phyloP scores from a whole-genome alignment of 2,113 vertebrate species.

The Mandrillus leucophaeus region DNA sequence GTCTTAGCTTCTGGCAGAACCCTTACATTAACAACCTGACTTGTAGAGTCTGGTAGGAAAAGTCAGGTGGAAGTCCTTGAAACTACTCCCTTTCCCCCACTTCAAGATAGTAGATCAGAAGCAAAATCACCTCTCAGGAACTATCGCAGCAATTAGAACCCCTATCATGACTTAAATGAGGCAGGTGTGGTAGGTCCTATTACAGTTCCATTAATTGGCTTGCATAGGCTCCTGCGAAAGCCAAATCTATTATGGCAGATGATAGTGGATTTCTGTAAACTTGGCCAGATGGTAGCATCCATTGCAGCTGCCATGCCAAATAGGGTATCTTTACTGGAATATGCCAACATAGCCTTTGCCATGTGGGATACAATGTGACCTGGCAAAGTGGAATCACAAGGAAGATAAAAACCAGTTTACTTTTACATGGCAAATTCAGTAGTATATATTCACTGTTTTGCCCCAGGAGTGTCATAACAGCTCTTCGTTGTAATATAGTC shows the following conservation, averaged over 20 bases:
- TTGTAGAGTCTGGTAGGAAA: background rate
- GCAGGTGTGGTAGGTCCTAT: background rate
- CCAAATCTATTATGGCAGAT: background rate
- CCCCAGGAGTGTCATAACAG: background rate
- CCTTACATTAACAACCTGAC: background rate
- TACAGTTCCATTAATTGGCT: background rate
- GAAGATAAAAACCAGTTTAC: background rate
- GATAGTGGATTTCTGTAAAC: background rate
- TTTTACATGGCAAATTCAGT: background rate
- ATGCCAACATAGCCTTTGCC: background rate
- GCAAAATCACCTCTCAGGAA: background rate
- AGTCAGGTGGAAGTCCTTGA: conserved; percentile 10
- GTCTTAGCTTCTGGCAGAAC: background rate
- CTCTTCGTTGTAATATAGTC: background rate
- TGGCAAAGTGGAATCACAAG: background rate
- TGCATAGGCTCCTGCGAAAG: background rate
- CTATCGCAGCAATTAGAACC: background rate
- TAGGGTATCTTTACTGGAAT: background rate
- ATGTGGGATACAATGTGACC: background rate
- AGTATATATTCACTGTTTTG: background rate
- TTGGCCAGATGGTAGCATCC: background rate
- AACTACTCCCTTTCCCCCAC: background rate
- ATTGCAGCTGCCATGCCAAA: background rate
- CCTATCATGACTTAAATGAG: background rate
- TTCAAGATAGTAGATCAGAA: background rate